Evolutionary conservation across 2,113 vertebrate species (phyloP).

Genomic region (Hippocampus comes): DNA sequence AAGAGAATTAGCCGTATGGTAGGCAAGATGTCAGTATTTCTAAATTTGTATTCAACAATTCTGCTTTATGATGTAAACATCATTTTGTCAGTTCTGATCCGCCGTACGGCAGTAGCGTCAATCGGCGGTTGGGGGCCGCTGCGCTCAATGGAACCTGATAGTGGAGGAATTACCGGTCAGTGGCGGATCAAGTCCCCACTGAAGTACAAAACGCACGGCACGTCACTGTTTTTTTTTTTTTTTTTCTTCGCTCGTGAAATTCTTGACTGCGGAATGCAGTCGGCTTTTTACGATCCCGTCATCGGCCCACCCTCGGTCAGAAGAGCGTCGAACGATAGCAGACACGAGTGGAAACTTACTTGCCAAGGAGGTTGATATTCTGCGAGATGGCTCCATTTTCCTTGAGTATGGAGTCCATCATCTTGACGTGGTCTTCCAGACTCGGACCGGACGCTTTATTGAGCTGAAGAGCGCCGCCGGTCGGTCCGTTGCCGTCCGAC

Average conservation of each 20-base stretch:
- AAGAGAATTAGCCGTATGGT: background rate
- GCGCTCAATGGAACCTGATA: too few species aligned
- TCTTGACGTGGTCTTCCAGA: constrained; percentile 86
- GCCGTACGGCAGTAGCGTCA: too few species aligned
- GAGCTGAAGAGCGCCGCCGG: constrained; percentile 78
- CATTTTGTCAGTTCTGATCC: too few species aligned
- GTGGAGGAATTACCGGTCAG: too few species aligned
- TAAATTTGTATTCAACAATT: background rate
- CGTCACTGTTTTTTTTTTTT: too few species aligned
- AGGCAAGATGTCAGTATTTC: background rate
- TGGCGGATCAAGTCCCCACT: too few species aligned
- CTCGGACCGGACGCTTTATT: constrained; percentile 77
- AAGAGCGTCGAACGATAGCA: background rate
- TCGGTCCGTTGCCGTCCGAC: constrained; percentile 31
- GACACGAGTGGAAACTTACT: constrained; percentile 74
- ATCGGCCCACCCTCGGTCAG: background rate
- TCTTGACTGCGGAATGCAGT: too few species aligned
- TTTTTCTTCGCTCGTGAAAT: too few species aligned
- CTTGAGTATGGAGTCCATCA: constrained; percentile 96
- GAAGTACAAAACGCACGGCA: too few species aligned
- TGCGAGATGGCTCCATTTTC: constrained; percentile 86
- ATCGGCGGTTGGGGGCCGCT: too few species aligned
- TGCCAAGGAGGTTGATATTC: constrained; percentile 94
- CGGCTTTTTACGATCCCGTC: background rate
- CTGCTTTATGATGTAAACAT: too few species aligned